Evolutionary conservation across 2,888 invertebrate genomes (phyloP).

Genomic region (Perithous albicinctus): DNA sequence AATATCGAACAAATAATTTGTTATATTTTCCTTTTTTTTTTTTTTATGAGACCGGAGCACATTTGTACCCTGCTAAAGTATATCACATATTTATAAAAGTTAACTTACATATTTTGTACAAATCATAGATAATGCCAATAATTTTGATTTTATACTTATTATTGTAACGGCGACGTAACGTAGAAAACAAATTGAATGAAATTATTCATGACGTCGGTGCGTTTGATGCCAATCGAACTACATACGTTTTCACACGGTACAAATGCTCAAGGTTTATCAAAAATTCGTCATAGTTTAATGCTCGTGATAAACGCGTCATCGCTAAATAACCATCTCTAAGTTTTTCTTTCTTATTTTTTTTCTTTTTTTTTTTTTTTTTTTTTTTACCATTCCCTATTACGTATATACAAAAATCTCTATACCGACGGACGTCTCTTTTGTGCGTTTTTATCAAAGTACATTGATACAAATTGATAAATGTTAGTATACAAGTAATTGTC

Average conservation of each 20-base stretch:
- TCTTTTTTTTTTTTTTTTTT: constrained; percentile 7
- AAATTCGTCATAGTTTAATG: constrained; percentile 51
- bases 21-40: neutral
- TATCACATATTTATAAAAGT: constrained; percentile 65
- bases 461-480: constrained; percentile 27
- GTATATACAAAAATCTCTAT: constrained; percentile 52
- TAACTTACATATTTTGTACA: constrained; percentile 65
- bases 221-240: constrained; percentile 21
- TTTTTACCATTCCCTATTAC: constrained; percentile 33
- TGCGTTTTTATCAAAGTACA: constrained; percentile 50
- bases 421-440: constrained; percentile 49
- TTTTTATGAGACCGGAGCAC: constrained; percentile 44
- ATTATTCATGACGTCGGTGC: neutral
- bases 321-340: constrained; percentile 39
- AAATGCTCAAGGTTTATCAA: constrained; percentile 44
- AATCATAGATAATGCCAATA: constrained; percentile 63
- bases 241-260: constrained; percentile 24
- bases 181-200: constrained; percentile 9
- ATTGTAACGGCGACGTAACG: constrained; percentile 21
- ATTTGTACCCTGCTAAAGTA: constrained; percentile 61
- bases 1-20: constrained; percentile 48
- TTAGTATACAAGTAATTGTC: constrained; percentile 58
- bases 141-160: constrained; percentile 60
- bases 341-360: constrained; percentile 10
- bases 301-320: constrained; percentile 41